Evolutionary conservation across 2,113 vertebrate genomes (phyloP).

Genomic region (Zosterops borbonicus): DNA sequence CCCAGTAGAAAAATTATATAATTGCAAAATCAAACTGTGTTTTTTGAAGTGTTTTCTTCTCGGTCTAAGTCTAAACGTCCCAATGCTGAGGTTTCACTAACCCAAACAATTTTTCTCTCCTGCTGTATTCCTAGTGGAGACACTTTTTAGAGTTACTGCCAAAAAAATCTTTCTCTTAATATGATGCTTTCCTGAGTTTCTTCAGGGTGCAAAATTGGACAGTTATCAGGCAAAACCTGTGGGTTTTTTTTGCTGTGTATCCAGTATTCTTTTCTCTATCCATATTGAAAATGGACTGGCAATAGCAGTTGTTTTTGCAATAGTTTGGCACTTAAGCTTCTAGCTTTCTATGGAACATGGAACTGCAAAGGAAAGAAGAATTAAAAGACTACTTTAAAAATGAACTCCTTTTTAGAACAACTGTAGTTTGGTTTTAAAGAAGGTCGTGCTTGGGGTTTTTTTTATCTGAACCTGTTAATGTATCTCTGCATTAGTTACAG

Average conservation of each 20-base stretch:
- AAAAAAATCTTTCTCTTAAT: neutral
- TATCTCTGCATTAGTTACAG: neutral
- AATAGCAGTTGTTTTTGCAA: neutral
- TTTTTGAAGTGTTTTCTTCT: neutral
- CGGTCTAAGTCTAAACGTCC: neutral
- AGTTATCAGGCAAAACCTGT: neutral
- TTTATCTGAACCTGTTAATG: neutral
- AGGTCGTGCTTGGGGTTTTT: neutral
- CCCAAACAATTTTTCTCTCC: neutral
- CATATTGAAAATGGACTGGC: neutral
- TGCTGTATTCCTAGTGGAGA: neutral
- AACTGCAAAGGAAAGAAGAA: neutral
- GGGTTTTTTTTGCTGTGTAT: neutral
- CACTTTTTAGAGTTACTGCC: neutral
- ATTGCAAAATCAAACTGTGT: neutral
- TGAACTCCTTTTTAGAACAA: neutral
- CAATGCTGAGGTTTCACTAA: neutral
- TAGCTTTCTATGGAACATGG: neutral
- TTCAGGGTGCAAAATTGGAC: neutral
- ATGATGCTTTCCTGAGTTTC: neutral
- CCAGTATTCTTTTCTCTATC: neutral
- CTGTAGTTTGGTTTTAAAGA: neutral
- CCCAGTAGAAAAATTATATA: neutral
- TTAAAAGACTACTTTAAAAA: neutral
- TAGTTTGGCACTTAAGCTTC: neutral